Percentiles rank a stretch among this genome's conserved stretches.
Evolutionary conservation across 2,888 invertebrate species (phyloP).

Genomic region (Iphiclides podalirius): DNA sequence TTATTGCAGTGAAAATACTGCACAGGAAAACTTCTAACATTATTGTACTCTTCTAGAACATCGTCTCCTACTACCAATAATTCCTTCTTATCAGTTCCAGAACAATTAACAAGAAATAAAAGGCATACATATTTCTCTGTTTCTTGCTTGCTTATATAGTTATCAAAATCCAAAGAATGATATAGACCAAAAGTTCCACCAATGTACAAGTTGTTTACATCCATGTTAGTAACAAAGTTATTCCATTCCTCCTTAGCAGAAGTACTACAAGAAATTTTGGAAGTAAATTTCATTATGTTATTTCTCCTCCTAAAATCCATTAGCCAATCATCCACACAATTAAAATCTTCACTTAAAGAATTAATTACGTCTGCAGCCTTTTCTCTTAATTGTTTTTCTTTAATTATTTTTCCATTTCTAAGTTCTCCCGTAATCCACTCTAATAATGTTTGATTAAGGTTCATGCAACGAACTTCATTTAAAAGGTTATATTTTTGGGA

Average conservation of each 20-base stretch:
- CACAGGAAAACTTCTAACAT: constrained; percentile 36
- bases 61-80: constrained; percentile 39
- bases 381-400: constrained; percentile 32
- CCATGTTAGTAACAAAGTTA: constrained; percentile 30
- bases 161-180: constrained; percentile 35
- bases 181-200: constrained; percentile 37
- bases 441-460: constrained; percentile 39
- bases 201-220: constrained; percentile 37
- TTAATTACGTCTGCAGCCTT: constrained; percentile 38
- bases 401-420: constrained; percentile 33
- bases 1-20: constrained; percentile 37
- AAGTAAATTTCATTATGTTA: constrained; percentile 37
- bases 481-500: constrained; percentile 34
- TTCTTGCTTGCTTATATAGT: constrained; percentile 33
- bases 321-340: constrained; percentile 40
- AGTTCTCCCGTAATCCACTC: constrained; percentile 40
- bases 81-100: constrained; percentile 38
- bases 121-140: constrained; percentile 38
- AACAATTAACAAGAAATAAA: constrained; percentile 35
- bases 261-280: constrained; percentile 27
- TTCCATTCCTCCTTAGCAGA: constrained; percentile 32
- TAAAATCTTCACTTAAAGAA: constrained; percentile 34
- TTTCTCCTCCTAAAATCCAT: constrained; percentile 38
- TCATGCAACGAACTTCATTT: constrained; percentile 29
- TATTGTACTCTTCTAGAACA: constrained; percentile 28